These are phyloP conservation scores for Belonocnema kinseyi DNA, from an alignment of 1,140 invertebrate genomes.

Conservation along the genomic window DNA sequence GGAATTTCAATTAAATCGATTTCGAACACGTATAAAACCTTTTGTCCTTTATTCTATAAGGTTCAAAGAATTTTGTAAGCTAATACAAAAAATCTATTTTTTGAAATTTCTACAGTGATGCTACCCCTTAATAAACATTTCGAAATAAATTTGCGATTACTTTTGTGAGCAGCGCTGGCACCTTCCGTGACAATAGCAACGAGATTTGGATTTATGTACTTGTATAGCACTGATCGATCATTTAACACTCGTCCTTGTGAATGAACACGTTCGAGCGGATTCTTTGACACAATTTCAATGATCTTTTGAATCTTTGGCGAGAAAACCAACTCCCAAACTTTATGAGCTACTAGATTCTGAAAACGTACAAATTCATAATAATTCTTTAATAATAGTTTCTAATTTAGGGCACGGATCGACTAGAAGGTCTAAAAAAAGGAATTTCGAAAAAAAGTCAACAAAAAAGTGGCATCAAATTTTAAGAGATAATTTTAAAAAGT, in stretches of 20 bases:
- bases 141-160: constrained; percentile 71
- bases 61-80: too few species aligned
- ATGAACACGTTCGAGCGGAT: constrained; percentile 91
- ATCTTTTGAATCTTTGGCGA: constrained; percentile 82
- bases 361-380: constrained; percentile 41
- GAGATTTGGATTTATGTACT: constrained; percentile 98
- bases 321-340: constrained; percentile 85
- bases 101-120: too few species aligned
- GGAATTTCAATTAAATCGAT: too few species aligned
- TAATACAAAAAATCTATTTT: too few species aligned
- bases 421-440: neutral
- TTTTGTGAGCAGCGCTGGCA: constrained; percentile 84
- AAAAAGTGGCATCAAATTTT: too few species aligned
- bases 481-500: too few species aligned
- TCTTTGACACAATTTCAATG: constrained; percentile 82
- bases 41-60: too few species aligned
- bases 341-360: constrained; percentile 71
- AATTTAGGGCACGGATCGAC: neutral
- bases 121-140: constrained; percentile 27
- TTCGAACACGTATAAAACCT: too few species aligned
- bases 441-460: too few species aligned
- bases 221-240: constrained; percentile 97
- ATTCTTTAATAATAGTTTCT: constrained; percentile 38
- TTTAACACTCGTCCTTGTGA: constrained; percentile 96
- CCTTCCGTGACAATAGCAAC: constrained; percentile 90